Conservation (phyloP, 2,888 invertebrate genomes). For the Himalopsyche anomala region DNA sequence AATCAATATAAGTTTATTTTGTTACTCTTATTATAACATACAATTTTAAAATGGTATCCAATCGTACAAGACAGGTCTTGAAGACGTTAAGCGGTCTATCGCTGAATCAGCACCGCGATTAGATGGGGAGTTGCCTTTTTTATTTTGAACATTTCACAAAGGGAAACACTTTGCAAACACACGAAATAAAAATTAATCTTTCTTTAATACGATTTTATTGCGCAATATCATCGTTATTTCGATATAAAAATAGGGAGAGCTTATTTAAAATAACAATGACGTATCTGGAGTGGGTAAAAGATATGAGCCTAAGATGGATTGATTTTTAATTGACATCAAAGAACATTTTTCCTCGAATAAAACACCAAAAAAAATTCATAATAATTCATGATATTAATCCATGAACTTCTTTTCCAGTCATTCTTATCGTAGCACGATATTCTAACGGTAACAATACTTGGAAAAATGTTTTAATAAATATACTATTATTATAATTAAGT, state of each 20-base stretch:
- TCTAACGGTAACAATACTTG: too few relatives aligned
- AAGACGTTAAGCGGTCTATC: conserved; percentile 44
- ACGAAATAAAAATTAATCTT: conserved; percentile 45
- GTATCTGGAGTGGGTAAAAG: background rate
- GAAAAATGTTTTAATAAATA: too few relatives aligned
- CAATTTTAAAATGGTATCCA: too few relatives aligned
- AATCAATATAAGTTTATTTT: too few relatives aligned
- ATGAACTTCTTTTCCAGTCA: too few relatives aligned
- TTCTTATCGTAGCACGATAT: too few relatives aligned
- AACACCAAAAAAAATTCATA: too few relatives aligned
- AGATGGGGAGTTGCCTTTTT: conserved; percentile 41
- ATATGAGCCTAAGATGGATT: conserved; percentile 17
- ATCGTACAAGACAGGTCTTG: background rate
- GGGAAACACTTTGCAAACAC: conserved; percentile 37
- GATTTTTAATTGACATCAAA: conserved; percentile 21
- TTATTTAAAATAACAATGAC: conserved; percentile 20
- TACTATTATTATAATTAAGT: too few relatives aligned
- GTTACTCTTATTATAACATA: too few relatives aligned
- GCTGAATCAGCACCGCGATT: conserved; percentile 53
- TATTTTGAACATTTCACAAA: conserved; percentile 48
- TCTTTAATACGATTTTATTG: conserved; percentile 44
- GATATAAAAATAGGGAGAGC: conserved; percentile 1
- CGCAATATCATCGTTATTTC: conserved; percentile 24
- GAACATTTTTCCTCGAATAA: too few relatives aligned
- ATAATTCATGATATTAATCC: too few relatives aligned